A percentile compares a stretch with the other conserved stretches of the same genome.
Conservation (phyloP, 2,113 vertebrate species). For the Anas platyrhynchos region DNA sequence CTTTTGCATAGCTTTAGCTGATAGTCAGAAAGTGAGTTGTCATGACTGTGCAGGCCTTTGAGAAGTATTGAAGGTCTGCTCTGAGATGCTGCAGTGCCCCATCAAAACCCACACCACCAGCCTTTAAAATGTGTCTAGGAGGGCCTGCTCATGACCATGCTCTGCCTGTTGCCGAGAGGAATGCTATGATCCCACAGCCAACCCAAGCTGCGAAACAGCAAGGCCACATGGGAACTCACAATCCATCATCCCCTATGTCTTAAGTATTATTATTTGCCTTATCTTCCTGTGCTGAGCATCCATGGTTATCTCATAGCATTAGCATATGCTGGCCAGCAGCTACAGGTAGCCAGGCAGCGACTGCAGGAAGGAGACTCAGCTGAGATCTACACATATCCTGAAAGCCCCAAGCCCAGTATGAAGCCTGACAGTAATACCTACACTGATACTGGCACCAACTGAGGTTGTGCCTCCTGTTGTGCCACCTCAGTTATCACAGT, state of each 20-base stretch:
- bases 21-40: neutral
- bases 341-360: neutral
- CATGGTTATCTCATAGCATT: neutral
- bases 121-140: neutral
- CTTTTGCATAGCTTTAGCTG: neutral
- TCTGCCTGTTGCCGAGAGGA: neutral
- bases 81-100: neutral
- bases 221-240: neutral
- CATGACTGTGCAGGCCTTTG: neutral
- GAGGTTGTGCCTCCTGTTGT: neutral
- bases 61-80: neutral
- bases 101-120: neutral
- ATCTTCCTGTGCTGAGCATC: neutral
- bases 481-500: neutral
- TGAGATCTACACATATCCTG: no score
- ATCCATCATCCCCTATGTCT: neutral
- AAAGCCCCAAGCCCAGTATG: neutral
- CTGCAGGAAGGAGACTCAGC: neutral
- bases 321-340: neutral
- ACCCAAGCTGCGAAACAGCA: neutral
- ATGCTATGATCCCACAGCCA: neutral
- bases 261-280: neutral
- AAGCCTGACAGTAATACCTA: neutral
- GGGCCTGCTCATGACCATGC: neutral
- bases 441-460: neutral